These are phyloP conservation scores for Tringa solitaria DNA, from an alignment of 2,113 vertebrate genomes.

Conservation along the genomic window DNA sequence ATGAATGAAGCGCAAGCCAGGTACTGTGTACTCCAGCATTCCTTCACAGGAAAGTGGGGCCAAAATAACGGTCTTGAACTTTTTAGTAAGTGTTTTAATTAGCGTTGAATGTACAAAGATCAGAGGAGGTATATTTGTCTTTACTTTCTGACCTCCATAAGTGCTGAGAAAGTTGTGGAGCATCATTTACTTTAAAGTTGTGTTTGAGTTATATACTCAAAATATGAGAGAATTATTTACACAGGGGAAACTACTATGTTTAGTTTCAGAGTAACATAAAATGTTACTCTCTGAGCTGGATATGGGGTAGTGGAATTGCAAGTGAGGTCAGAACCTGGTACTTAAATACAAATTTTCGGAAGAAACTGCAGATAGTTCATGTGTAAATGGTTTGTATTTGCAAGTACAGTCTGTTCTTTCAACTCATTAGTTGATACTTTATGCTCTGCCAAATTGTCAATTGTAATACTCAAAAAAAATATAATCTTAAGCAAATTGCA, in stretches of 20 bases:
- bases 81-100: background rate
- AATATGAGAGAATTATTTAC: background rate
- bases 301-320: background rate
- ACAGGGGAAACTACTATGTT: background rate
- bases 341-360: background rate
- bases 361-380: background rate
- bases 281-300: background rate
- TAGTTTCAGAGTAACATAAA: too few species aligned
- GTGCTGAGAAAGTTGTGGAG: background rate
- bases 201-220: background rate
- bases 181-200: background rate
- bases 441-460: slow-evolving; percentile 51
- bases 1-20: background rate
- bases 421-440: slow-evolving; percentile 38
- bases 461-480: background rate
- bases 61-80: background rate
- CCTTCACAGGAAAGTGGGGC: background rate
- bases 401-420: slow-evolving; percentile 47
- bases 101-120: background rate
- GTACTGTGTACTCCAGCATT: background rate
- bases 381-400: slow-evolving; percentile 11
- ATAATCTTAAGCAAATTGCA: background rate
- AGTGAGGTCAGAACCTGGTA: background rate
- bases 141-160: background rate
- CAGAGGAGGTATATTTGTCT: background rate